Evolutionary conservation across 2,888 invertebrate genomes (phyloP), one percentile per base, ranked within the genome.

Genomic region (Lithophane ornitopus): DNA sequence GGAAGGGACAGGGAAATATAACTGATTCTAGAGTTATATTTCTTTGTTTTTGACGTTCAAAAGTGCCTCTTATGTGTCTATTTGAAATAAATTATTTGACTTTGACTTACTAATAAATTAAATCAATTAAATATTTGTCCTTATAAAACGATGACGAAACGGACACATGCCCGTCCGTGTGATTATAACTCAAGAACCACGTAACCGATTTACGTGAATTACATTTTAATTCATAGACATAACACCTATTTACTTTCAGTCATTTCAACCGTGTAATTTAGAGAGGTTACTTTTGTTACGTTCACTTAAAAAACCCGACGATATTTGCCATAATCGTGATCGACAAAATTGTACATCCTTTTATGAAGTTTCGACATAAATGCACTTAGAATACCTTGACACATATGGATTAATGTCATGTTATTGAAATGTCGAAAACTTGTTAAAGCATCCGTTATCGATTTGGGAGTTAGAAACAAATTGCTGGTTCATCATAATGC

Each of bases 351-450:
- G 61, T 58, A 14, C 54, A 80, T 80, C 72, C 34, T 72, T 49
- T 58, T 14, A 59, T 19, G 49, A 56, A 52, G 14, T 63, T 41
- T 41, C 56, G 26, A 56, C 26, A 71, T 44, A 11, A 59, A 52
- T 58, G 34, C n/a, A n/a, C 3, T 67, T 34, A 14, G 22, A 62
- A 39, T 28, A 58, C 81, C 81, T 81, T 81, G 75, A 81, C 66
- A 81, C 56, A 54, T 26, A 52, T 1, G 19, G 22, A 44, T 78
- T 63, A 81, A 79, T 74, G 58, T 63, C 75, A 74, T 34, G 44
- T 62, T 70, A 70, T 28, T 54, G n/a, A 80, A 62, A 62, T 80
- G 14, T 56, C 44, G n/a, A n/a, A 39, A 46, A 54, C 14, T 61
- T 2, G 22, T 76, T 12, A 59, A 54, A 46, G 54, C 28, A 70